Base-by-base conservation (phyloP, 2,113 vertebrate genomes). In the Colaptes auratus region DNA sequence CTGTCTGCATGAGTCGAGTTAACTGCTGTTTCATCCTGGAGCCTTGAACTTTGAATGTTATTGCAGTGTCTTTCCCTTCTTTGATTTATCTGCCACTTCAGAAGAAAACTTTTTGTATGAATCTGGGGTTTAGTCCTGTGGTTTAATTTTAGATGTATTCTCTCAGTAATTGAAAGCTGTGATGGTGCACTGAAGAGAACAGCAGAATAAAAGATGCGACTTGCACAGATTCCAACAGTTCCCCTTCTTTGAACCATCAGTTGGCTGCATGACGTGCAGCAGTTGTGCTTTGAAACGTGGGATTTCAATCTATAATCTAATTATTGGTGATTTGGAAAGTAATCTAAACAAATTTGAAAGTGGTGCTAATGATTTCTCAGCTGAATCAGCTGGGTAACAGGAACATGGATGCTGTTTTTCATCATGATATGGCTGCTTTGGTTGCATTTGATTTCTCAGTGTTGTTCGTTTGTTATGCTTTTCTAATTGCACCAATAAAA, bases 61-160 rank as follows among this genome's bases (percentile, higher is more conserved):
- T 93, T 83, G 78, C 65, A 93, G 56, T 52, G 8, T 65, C 88
- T 77, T 76, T 95, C 39, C 59, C 14, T 85, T 35, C 83, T 96
- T 95, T 95, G 79, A 95, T 85, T 92, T 76, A 33, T 82, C 20
- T 92, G 63, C 92, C 69, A 90, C 88, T 95, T 96, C 58, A 93
- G 48, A 96, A 87, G 59, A n/a, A 13, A 14, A 42, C 42, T 42
- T 50, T 21, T 10, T 46, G 56, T 3, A 3, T 18, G 13, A 36
- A 58, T 25, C 33, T 66, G 50, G 61, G 23, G 61, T 81, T 94
- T 92, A 76, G 21, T 31, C 86, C 89, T 93, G 80, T 93, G 77
- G 48, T 91, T 96, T 94, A 89, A 96, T 97, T 96, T 97, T 80
- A 92, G 84, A 74, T 56, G n/a, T 95, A 58, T 96, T 96, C 73